Conservation (phyloP, 1,140 invertebrate species). For the Cydia strobilella region DNA sequence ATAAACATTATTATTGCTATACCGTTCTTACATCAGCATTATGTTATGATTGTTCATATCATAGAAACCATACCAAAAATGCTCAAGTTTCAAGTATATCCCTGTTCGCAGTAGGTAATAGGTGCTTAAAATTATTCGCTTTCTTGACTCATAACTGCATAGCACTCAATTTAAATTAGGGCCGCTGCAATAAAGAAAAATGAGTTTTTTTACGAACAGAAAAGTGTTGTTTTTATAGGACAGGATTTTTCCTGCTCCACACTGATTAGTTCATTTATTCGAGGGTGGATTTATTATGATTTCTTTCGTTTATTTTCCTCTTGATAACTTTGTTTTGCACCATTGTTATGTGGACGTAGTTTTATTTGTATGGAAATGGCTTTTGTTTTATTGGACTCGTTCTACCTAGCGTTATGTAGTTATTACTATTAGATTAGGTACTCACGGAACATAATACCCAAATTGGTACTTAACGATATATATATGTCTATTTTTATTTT, state of each 20-base stretch:
- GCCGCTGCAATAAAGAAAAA: slow-evolving; percentile 75
- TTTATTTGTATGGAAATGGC: slow-evolving; percentile 9
- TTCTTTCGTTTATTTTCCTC: slow-evolving; percentile 53
- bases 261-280: slow-evolving; percentile 76
- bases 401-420: no score
- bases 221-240: slow-evolving; percentile 76
- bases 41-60: slow-evolving; percentile 49
- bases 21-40: background rate
- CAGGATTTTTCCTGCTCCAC: slow-evolving; percentile 51
- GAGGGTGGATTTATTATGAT: slow-evolving; percentile 72
- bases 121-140: slow-evolving; percentile 76
- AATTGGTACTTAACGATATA: no score
- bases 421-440: no score
- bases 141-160: slow-evolving; percentile 78
- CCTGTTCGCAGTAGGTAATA: slow-evolving; percentile 50
- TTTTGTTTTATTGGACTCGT: slow-evolving; percentile 16
- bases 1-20: no score
- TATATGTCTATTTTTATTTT: no score
- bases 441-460: no score
- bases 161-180: slow-evolving; percentile 78
- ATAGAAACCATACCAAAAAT: slow-evolving; percentile 19
- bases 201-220: slow-evolving; percentile 76
- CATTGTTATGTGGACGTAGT: slow-evolving; percentile 15
- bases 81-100: slow-evolving; percentile 28
- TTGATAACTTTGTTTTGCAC: slow-evolving; percentile 51